Conservation (phyloP, 2,797 vertebrate genomes). For the Macropodus opercularis region DNA sequence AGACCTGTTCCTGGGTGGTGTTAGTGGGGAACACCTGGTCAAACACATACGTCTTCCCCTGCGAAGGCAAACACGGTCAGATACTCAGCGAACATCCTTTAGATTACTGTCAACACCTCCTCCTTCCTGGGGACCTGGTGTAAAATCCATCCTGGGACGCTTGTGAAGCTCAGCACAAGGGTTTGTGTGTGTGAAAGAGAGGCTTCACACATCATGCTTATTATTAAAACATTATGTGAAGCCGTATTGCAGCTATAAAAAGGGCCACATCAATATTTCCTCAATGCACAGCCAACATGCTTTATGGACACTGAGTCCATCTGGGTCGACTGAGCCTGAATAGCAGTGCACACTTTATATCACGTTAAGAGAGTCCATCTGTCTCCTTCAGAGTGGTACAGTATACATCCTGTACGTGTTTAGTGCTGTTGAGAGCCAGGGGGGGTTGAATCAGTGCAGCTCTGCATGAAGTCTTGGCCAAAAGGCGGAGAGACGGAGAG, state of each 20-base stretch:
- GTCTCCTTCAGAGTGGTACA: conserved; percentile 22
- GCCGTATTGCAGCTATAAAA: conserved; percentile 32
- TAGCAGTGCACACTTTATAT: conserved; percentile 27
- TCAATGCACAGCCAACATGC: conserved; percentile 6
- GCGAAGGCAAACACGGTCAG: conserved; percentile 53
- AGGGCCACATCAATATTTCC: conserved; percentile 44
- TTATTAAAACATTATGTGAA: conserved; percentile 41
- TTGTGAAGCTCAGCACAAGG: conserved; percentile 9
- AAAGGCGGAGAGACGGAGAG: conserved; percentile 41
- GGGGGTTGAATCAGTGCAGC: conserved; percentile 33
- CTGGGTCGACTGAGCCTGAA: conserved; percentile 24
- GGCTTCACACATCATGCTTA: conserved; percentile 38
- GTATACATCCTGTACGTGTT: conserved; percentile 20
- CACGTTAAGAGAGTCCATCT: conserved; percentile 38
- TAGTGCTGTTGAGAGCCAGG: conserved; percentile 12
- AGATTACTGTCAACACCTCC: conserved; percentile 38
- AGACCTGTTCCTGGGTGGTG: conserved; percentile 92
- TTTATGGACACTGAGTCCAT: conserved; percentile 42
- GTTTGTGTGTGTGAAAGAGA: conserved; percentile 6
- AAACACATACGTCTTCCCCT: conserved; percentile 90
- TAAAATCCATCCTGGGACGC: conserved; percentile 17
- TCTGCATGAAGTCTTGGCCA: conserved; percentile 21
- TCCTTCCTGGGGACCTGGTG: conserved; percentile 21
- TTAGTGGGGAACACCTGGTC: conserved; percentile 93
- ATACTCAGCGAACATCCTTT: conserved; percentile 16